Base-by-base conservation (phyloP, 2,888 invertebrate genomes). In the Drosophila mimetica region DNA sequence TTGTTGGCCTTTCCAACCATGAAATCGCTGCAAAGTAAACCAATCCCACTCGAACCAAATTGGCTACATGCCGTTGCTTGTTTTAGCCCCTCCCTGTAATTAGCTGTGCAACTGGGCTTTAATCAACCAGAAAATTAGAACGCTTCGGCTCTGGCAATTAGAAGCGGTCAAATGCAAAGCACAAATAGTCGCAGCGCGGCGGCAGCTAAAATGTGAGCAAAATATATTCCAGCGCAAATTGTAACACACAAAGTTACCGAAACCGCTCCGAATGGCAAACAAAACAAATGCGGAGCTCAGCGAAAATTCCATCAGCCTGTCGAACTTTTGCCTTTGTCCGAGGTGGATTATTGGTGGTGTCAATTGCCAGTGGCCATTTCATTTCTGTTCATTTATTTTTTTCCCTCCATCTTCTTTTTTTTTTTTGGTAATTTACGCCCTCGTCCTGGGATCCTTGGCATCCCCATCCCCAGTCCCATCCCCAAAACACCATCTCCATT, bases 311-410 rank as follows among this genome's bases (percentile, higher is more conserved):
- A 64, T 65, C 66, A 52, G 78, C 55, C 70, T 71, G 71, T 70
- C 59, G 71, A 84, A 84, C 64, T 80, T 73, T 67, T 59, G 42
- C 64, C 54, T 58, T 74, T 30, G 57, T 50, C 48, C 57, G 52
- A 39, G 20, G 8, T 39, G 64, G 74, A 71, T 81, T 84, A 87
- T 81, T 81, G 80, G 82, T 82, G 71, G 82, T 82, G 87, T 86
- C 82, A 82, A 87, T 86, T 86, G 81, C 81, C 86, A 82, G 75
- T 86, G 86, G 81, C 79, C 79, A 86, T 79, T 80, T 74, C 53
- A 64, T 44, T 64, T 64, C 30, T 42, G 58, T 50, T 46, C 54
- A 22, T 54, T 46, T 61, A 16, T n/a, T 36, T 64, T 32, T 34
- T 48, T n/a, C 2, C 18, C 37, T 50, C 39, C 37, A 14, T 47